Evolutionary conservation across 2,888 invertebrate genomes (phyloP), one percentile per base, ranked within the genome.

Genomic region (Hedychridium roseum): DNA sequence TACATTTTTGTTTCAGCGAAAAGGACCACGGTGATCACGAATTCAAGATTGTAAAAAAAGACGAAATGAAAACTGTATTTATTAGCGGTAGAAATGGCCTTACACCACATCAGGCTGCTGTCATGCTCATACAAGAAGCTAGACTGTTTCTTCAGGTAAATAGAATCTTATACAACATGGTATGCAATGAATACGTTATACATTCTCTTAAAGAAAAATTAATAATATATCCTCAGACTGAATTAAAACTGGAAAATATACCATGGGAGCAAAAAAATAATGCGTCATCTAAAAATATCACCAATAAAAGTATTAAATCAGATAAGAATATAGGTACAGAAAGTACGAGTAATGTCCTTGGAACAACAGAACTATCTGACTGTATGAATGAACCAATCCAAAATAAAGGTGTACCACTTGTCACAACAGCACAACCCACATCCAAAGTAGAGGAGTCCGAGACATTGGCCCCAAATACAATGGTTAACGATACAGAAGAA

Each of bases 71-170:
- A 71, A 87, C 85, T 63, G 83, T 93, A 50, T 92, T 90, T 84
- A 85, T 94, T 9, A 90, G 89, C 1, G 93, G 94, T 12, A 86
- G 84, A 73, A 84, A 88, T 63, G 92, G 92, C 21, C 78, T 95
- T 61, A 92, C 92, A 1, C 89, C 90, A 42, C 83, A 82, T 43
- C 89, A 95, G 79, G 95, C 94, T 3, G 93, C 97, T 2, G 79
- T 83, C 50, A 82, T 90, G 58, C 82, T 97, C 14, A 87, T 94
- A 14, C 71, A 80, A 12, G 93, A 94, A 79, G 94, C 96, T 17
- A 85, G 92, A 69, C 82, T 82, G 60, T 85, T 85, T 48, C 75
- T 87, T 4, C 80, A 84, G 73, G 82, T 81, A 50, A 49, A 27
- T 50, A 5, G 51, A 40, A 30, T 43, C 32, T 31, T 36, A 14